Percentiles rank a stretch among this genome's conserved stretches.
Conservation (phyloP, 2,888 invertebrate genomes). For the Nemapogon koenigi region DNA sequence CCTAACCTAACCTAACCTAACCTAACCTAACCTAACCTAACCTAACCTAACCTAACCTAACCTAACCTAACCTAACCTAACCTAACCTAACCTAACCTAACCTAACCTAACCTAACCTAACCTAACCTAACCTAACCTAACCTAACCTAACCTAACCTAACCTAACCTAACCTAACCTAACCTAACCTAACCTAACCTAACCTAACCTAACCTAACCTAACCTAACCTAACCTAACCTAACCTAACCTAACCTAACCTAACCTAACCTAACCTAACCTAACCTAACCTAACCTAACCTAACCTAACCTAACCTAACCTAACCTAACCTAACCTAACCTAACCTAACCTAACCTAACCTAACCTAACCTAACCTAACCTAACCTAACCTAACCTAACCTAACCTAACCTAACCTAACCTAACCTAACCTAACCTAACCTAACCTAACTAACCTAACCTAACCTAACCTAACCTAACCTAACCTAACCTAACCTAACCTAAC, state of each 20-base stretch:
- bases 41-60: constrained; percentile 9
- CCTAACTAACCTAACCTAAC: constrained; percentile 5
- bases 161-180: constrained; percentile 5
- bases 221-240: constrained; percentile 5
- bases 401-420: constrained; percentile 5
- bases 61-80: constrained; percentile 5
- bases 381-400: constrained; percentile 5
- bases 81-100: not conserved
- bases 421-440: constrained; percentile 3
- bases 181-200: constrained; percentile 5
- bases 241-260: constrained; percentile 4
- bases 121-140: not conserved
- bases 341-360: constrained; percentile 5
- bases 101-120: not conserved
- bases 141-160: constrained; percentile 5
- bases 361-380: constrained; percentile 5
- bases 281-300: constrained; percentile 5
- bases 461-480: constrained; percentile 5
- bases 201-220: constrained; percentile 5
- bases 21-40: constrained; percentile 3
- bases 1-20: constrained; percentile 8
- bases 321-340: constrained; percentile 5
- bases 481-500: constrained; percentile 5
- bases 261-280: constrained; percentile 5
- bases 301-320: constrained; percentile 5